Evolutionary conservation across 2,113 vertebrate genomes (phyloP), one percentile per base, ranked within the genome.

Genomic region (Amia ocellicauda): DNA sequence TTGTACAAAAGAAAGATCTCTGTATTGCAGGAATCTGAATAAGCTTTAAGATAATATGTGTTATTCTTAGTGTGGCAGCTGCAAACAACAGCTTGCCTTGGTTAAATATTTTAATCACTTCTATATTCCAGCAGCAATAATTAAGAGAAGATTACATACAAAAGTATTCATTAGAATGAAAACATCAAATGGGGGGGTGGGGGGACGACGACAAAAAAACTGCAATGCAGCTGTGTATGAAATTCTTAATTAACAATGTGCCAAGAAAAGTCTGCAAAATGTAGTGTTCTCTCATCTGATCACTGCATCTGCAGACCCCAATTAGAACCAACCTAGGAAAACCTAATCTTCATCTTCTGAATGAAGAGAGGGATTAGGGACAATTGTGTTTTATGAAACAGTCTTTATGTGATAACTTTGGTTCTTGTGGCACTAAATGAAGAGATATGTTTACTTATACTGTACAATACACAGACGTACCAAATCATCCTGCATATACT

Each of bases 1-100:
- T 62, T 71, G 64, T 23, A n/a, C 69, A 60, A 36, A 65, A 50
- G 72, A 75, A 75, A 73, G 50, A 69, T 64, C 66, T 66, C 57
- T 55, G 62, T 71, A 74, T 45, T 42, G 17, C 27, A 24, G 45
- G 4, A 51, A 63, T 65, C 17, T 16, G 43, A 36, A 52, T 45
- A 66, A 54, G 53, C 52, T 43, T 1, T 23, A 51, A 59, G 29
- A 52, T n/a, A 7, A 22, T 23, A 24, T 3, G 17, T 17, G 28
- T 66, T 17, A 27, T 71, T 58, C 64, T 28, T 42, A 57, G 59
- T 47, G 13, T 20, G 58, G 71, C 69, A 61, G 68, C 84, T 80
- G 77, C 59, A 67, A 63, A 58, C 62, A 59, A 54, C 69, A 71
- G 49, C 60, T 54, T 57, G 41, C 41, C 52, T 31, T 19, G 50